Base-by-base conservation (phyloP, 2,113 vertebrate species). In the Alces alces region DNA sequence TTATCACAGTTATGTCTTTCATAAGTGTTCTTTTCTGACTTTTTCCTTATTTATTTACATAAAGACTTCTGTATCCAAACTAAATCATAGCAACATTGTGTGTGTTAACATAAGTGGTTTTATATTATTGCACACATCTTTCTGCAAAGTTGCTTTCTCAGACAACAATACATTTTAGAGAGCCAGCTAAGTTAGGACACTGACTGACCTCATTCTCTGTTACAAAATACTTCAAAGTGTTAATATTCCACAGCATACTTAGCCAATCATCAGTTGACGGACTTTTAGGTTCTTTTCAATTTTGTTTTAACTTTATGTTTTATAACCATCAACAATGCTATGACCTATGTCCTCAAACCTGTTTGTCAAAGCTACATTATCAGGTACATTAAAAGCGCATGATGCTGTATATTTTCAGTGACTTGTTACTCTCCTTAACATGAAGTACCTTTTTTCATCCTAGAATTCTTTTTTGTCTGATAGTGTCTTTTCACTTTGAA, bases 261-360 rank as follows among this genome's bases (percentile, higher is more conserved):
- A 54, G 33, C 14, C 47, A 66, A 15, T 55, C 45, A 89, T 50
- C n/a, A 96, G 52, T 21, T 33, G 30, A 87, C 36, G 25, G 57
- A 16, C 52, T 88, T 90, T 78, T 58, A 55, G 25, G 16, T 79
- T 45, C 36, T 90, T 91, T 95, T 91, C 43, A n/a, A 14, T 73
- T 95, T 93, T 76, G 45, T 55, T 86, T 90, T 52, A 30, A 25
- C 85, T 89, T 61, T 78, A 27, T 92, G 55, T 93, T 96, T 94
- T 85, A 36, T 43, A 95, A 79, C n/a, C 50, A 36, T 6, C 86
- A 90, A 58, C 57, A 84, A 58, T 6, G 25, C 43, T 39, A 73
- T 17, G 50, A 30, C 39, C 28, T 36, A 52, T 12, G 5, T 86
- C 23, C 17, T 79, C n/a, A 57, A 55, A 39, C 39, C 39, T 45